These are phyloP conservation scores for Dinoponera quadriceps DNA, from an alignment of 1,140 invertebrate species.

Conservation along the genomic window DNA sequence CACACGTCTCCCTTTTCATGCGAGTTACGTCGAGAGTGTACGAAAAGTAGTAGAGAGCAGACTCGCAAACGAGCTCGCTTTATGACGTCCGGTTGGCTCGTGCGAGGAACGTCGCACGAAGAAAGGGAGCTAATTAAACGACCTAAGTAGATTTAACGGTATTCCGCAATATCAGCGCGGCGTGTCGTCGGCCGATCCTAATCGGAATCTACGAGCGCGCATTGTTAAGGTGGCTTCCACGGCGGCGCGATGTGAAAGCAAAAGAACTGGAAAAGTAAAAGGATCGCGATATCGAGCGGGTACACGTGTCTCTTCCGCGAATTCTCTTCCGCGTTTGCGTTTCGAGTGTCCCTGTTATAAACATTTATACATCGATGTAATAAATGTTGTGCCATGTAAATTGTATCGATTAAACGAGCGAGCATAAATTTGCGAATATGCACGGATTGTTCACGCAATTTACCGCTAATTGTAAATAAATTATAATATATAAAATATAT, in stretches of 20 bases:
- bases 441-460: too few relatives aligned
- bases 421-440: too few relatives aligned
- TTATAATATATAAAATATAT: too few relatives aligned
- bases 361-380: background rate
- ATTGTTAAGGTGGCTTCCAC: slow-evolving; percentile 12
- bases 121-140: slow-evolving; percentile 44
- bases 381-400: too few relatives aligned
- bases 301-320: background rate
- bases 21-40: background rate
- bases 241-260: background rate
- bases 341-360: background rate
- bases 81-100: slow-evolving; percentile 4
- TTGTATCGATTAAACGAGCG: too few relatives aligned
- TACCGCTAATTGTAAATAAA: too few relatives aligned
- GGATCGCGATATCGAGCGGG: background rate
- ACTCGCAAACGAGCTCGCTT: slow-evolving; percentile 13
- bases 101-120: background rate
- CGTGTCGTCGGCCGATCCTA: slow-evolving; percentile 12
- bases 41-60: background rate
- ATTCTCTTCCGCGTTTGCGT: background rate
- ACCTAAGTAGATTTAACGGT: slow-evolving; percentile 48
- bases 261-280: slow-evolving; percentile 9
- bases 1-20: too few relatives aligned
- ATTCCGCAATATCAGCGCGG: slow-evolving; percentile 19
- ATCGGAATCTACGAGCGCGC: slow-evolving; percentile 30